phyloP scores from a whole-genome alignment of 2,797 vertebrate genomes.

The Chaenodraco wilsoni region DNA sequence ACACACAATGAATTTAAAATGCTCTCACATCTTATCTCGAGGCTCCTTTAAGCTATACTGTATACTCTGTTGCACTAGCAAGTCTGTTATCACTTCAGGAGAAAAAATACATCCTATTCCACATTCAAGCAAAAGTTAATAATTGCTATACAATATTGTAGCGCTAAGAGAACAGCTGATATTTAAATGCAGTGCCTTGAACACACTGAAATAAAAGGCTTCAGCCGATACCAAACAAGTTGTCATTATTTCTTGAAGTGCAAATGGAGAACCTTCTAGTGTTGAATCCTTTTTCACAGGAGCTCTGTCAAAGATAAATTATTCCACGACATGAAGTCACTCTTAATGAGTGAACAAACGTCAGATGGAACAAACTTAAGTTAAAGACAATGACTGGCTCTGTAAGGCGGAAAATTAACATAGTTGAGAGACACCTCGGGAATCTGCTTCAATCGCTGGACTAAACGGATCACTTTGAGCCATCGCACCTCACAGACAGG shows the following conservation, averaged over 20 bases:
- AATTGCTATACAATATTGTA: constrained; percentile 46
- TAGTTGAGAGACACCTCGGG: neutral
- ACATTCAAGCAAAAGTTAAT: constrained; percentile 48
- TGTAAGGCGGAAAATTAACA: constrained; percentile 8
- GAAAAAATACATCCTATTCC: constrained; percentile 33
- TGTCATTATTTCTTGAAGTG: constrained; percentile 20
- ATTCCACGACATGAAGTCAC: neutral
- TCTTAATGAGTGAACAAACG: neutral
- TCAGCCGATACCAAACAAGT: constrained; percentile 17
- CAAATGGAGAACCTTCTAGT: constrained; percentile 22
- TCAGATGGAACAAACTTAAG: neutral
- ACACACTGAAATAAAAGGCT: constrained; percentile 31
- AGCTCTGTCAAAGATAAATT: constrained; percentile 12
- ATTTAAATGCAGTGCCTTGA: constrained; percentile 21
- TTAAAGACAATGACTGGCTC: constrained; percentile 4
- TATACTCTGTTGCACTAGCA: constrained; percentile 41
- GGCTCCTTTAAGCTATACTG: constrained; percentile 61
- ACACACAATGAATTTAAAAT: constrained; percentile 65
- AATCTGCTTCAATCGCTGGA: neutral
- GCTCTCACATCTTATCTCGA: constrained; percentile 65
- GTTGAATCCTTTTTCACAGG: constrained; percentile 19
- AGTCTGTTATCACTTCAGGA: constrained; percentile 48
- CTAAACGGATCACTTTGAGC: constrained; percentile 12
- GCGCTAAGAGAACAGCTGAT: constrained; percentile 2
- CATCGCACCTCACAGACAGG: constrained; percentile 48